These are phyloP conservation scores for Ciconia boyciana DNA, from an alignment of 2,113 vertebrate genomes.

Conservation along the genomic window DNA sequence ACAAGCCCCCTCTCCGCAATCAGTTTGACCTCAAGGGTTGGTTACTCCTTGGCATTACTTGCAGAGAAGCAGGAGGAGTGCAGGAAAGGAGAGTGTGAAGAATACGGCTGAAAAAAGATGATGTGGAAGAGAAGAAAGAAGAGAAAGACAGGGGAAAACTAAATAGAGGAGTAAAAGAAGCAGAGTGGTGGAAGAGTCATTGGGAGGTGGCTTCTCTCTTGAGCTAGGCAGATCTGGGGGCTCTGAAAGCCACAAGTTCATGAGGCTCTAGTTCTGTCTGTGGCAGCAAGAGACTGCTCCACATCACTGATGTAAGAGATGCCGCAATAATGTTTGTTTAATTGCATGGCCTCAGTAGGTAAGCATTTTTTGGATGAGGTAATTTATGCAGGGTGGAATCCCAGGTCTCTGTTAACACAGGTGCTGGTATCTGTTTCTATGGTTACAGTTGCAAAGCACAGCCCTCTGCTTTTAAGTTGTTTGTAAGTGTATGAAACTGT, in stretches of 20 bases:
- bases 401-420: background rate
- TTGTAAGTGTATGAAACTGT: slow-evolving; percentile 10
- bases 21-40: background rate
- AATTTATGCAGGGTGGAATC: slow-evolving; percentile 15
- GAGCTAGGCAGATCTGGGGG: background rate
- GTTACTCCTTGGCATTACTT: background rate
- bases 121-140: background rate
- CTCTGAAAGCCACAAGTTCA: background rate
- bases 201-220: background rate
- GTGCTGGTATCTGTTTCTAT: slow-evolving; percentile 24
- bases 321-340: background rate
- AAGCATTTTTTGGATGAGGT: background rate
- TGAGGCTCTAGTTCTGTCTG: background rate
- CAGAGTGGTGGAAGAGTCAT: background rate
- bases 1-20: background rate
- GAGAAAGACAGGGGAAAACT: background rate
- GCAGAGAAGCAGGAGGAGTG: background rate
- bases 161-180: background rate
- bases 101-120: background rate
- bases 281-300: background rate
- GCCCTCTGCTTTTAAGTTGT: slow-evolving; percentile 1
- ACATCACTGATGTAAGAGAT: background rate
- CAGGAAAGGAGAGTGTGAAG: background rate
- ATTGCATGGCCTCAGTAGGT: background rate
- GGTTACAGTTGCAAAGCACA: slow-evolving; percentile 15